Evolutionary conservation across 2,888 invertebrate genomes (phyloP), one percentile per base, ranked within the genome.

Genomic region (Chrysodeixis includens): DNA sequence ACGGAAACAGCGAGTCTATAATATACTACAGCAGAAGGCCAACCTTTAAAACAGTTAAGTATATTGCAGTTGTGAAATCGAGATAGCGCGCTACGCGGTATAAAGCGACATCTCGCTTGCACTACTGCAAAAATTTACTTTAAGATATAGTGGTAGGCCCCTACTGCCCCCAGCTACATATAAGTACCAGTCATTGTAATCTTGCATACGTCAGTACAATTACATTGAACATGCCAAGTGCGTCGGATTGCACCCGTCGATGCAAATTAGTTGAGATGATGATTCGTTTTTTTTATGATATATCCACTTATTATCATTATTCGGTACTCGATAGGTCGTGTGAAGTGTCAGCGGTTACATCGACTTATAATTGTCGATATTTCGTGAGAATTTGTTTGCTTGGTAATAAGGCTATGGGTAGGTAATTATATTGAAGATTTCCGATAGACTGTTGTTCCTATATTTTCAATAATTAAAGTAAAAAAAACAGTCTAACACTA

Each of bases 251-350:
- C 76, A 77, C 69, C 66, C 66, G 78, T 83, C 71, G 83, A 90
- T 89, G 89, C 88, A 90, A 91, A 92, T 92, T 90, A 92, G 84
- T 82, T 71, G 71, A 78, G 82, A 90, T 91, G 92, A 92, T 91
- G 77, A 79, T 83, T 81, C 88, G 85, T 69, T 88, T 90, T 88
- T 82, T 81, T 78, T 55, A 59, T 66, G 65, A 70, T 64, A 74
- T 80, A 66, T 77, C 77, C 73, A 71, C 79, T 87, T 86, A 87
- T 85, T 83, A 83, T 71, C 57, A 62, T 83, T 74, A 79, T 79
- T 59, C 59, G 62, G 66, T 69, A 70, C 59, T 54, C 58, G 56
- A 73, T 71, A 69, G 66, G 77, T 70, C 76, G 70, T 80, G 79
- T 71, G 73, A 79, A 81, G 62, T 73, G 74, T 61, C 66, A 72